phyloP scores from a whole-genome alignment of 2,113 vertebrate species.

The Excalfactoria chinensis region DNA sequence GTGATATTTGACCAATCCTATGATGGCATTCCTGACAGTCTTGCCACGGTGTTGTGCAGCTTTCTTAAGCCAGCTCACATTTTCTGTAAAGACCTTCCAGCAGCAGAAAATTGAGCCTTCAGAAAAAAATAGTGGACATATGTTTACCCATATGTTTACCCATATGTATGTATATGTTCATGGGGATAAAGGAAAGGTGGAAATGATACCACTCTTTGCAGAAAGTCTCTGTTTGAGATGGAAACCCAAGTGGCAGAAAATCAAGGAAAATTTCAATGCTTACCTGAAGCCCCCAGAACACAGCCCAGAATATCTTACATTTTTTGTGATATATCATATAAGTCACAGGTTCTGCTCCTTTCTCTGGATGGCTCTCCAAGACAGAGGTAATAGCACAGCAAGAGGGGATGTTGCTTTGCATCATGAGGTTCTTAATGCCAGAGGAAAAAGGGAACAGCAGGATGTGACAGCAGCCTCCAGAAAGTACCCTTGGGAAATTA shows the following conservation, averaged over 20 bases:
- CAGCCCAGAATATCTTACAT: neutral
- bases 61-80: neutral
- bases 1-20: neutral
- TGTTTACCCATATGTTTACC: too few relatives aligned
- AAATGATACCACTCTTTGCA: neutral
- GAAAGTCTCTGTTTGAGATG: neutral
- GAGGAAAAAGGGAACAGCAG: neutral
- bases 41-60: neutral
- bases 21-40: neutral
- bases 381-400: rapidly evolving
- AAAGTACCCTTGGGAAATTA: neutral
- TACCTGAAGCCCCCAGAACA: neutral
- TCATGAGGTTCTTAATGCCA: neutral
- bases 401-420: neutral
- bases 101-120: neutral
- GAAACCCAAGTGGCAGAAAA: neutral
- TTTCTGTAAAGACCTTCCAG: neutral
- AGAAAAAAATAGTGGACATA: neutral
- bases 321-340: neutral
- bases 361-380: rapidly evolving
- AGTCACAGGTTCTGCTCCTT: neutral
- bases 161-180: neutral
- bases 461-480: neutral
- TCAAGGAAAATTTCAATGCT: neutral
- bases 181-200: neutral